phyloP scores from a whole-genome alignment of 2,797 vertebrate species.

The Aeoliscus strigatus region DNA sequence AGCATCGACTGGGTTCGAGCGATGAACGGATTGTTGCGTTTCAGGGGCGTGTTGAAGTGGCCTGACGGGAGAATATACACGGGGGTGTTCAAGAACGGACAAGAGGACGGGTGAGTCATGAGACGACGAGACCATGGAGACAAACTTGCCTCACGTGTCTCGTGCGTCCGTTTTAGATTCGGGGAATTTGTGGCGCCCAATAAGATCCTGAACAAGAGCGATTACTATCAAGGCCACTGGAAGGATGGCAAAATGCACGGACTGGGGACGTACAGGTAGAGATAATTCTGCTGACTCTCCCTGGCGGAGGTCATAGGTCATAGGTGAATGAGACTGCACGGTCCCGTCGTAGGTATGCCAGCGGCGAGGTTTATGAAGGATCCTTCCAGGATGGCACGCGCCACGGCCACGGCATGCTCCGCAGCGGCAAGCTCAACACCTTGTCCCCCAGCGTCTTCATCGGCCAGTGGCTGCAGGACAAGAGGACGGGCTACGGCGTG shows the following conservation, averaged over 20 bases:
- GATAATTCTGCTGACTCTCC: too few species aligned
- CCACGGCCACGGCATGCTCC: conserved; percentile 91
- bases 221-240: conserved; percentile 91
- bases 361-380: conserved; percentile 93
- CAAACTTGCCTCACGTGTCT: too few species aligned
- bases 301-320: too few species aligned
- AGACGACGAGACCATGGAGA: too few species aligned
- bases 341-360: conserved; percentile 79
- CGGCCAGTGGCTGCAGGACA: conserved; percentile 93
- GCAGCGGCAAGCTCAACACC: conserved; percentile 91
- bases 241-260: conserved; percentile 97
- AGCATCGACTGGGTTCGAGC: not conserved
- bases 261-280: conserved; percentile 85
- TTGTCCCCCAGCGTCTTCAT: conserved; percentile 96
- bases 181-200: conserved; percentile 86
- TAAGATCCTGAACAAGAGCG: conserved; percentile 83
- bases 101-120: conserved; percentile 90
- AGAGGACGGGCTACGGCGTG: conserved; percentile 93
- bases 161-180: conserved; percentile 66
- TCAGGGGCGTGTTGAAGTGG: conserved; percentile 91
- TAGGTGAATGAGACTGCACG: too few species aligned
- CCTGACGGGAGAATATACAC: conserved; percentile 88
- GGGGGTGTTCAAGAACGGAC: conserved; percentile 86
- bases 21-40: not conserved
- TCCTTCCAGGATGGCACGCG: conserved; percentile 92